Percentiles rank a stretch among this genome's conserved stretches.
phyloP scores from a whole-genome alignment of 2,797 vertebrate species.

The Xyrichtys novacula region DNA sequence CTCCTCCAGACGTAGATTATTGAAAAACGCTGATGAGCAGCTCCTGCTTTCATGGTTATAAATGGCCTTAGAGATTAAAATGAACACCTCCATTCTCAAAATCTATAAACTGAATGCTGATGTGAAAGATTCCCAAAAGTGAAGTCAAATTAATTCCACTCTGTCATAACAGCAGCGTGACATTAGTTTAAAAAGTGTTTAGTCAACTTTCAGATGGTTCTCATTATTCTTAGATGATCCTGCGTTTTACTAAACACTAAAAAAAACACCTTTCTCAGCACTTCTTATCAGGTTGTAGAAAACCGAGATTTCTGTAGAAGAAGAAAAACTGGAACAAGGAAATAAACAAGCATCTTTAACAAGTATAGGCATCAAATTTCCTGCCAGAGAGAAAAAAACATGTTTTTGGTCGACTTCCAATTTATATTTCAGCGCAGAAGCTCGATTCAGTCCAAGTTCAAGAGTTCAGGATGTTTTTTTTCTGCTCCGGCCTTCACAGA shows the following conservation, averaged over 20 bases:
- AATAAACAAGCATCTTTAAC: too few species aligned
- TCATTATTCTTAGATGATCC: not conserved
- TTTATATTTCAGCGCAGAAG: not conserved
- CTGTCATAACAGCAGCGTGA: slow-evolving; percentile 61
- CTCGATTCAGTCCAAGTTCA: not conserved
- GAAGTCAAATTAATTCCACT: slow-evolving; percentile 66
- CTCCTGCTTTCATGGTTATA: slow-evolving; percentile 66
- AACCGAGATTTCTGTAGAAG: too few species aligned
- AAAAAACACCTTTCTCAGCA: too few species aligned
- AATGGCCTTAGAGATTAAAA: slow-evolving; percentile 76
- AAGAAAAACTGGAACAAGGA: too few species aligned
- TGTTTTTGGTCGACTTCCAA: not conserved
- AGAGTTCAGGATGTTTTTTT: not conserved
- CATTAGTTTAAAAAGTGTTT: slow-evolving; percentile 60
- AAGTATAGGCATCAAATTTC: not conserved
- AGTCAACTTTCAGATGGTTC: slow-evolving; percentile 11
- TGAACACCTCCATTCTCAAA: slow-evolving; percentile 72
- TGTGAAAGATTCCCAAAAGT: slow-evolving; percentile 50
- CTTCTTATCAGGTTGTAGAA: too few species aligned
- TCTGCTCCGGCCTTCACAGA: not conserved
- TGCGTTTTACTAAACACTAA: not conserved
- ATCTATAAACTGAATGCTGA: slow-evolving; percentile 73
- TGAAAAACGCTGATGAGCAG: slow-evolving; percentile 73
- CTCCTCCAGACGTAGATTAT: slow-evolving; percentile 49
- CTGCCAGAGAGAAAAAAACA: not conserved